phyloP scores from a whole-genome alignment of 1,140 invertebrate genomes.

The Pomacea maculata region DNA sequence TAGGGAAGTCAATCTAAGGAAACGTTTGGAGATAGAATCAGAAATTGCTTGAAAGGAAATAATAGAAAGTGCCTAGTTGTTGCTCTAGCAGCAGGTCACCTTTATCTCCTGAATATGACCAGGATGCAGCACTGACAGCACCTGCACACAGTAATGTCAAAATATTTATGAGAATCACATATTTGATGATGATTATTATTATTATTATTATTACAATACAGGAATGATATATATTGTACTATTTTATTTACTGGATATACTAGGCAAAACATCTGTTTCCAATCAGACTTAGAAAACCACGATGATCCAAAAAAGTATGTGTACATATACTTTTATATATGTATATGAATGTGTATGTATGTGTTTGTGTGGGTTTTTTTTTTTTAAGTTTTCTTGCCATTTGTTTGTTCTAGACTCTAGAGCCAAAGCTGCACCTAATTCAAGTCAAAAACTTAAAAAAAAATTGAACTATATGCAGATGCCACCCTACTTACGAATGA shows the following conservation, averaged over 20 bases:
- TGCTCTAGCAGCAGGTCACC: not conserved
- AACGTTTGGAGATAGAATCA: not conserved
- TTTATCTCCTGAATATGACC: conserved; percentile 1
- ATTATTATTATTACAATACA: too few relatives aligned
- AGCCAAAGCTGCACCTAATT: not conserved
- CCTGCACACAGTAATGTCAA: not conserved
- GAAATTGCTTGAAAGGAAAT: not conserved
- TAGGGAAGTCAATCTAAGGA: not conserved
- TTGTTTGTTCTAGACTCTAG: not conserved
- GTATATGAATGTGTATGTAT: conserved; percentile 11
- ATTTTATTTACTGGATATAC: too few relatives aligned
- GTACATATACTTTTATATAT: conserved; percentile 1
- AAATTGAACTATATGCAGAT: not conserved
- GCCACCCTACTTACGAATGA: too few relatives aligned
- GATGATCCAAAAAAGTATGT: too few relatives aligned
- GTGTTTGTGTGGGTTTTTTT: not conserved
- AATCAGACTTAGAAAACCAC: too few relatives aligned
- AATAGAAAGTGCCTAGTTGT: not conserved
- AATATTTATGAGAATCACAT: not conserved
- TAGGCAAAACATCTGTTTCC: too few relatives aligned
- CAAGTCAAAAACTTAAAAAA: not conserved
- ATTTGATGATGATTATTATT: too few relatives aligned
- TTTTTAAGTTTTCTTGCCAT: too few relatives aligned
- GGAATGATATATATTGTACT: too few relatives aligned
- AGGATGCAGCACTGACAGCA: not conserved